These are phyloP conservation scores for Clinocottus analis DNA, from an alignment of 2,113 vertebrate genomes.

Conservation along the genomic window DNA sequence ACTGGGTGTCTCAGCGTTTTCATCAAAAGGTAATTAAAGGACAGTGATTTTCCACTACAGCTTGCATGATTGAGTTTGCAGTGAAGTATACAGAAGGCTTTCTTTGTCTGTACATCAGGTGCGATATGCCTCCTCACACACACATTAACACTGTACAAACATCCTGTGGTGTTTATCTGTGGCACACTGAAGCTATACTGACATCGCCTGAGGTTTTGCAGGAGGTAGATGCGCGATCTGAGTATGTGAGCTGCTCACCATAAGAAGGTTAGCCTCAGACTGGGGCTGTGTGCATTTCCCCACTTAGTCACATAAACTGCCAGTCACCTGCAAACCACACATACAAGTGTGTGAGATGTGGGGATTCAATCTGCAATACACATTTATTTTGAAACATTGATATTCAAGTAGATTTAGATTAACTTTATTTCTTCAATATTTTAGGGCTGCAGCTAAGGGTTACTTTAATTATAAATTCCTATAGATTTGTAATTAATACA, in stretches of 20 bases:
- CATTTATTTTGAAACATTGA: background rate
- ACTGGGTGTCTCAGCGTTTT: constrained; percentile 45
- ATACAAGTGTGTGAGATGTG: constrained; percentile 16
- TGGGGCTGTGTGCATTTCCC: constrained; percentile 45
- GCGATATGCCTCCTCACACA: constrained; percentile 47
- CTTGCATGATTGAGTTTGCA: constrained; percentile 41
- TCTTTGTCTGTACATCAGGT: constrained; percentile 51
- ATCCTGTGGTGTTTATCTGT: constrained; percentile 72
- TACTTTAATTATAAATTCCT: background rate
- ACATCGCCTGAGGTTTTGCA: constrained; percentile 64
- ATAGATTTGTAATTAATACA: background rate
- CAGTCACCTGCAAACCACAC: constrained; percentile 70
- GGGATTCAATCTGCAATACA: background rate
- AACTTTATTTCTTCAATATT: background rate
- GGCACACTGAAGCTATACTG: constrained; percentile 44
- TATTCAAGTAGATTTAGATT: background rate
- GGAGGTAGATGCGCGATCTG: constrained; percentile 23
- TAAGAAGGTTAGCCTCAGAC: constrained; percentile 70
- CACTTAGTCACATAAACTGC: constrained; percentile 58
- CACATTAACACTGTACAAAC: constrained; percentile 59
- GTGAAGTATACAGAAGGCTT: constrained; percentile 6
- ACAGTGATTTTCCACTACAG: constrained; percentile 43
- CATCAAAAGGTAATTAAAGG: constrained; percentile 55
- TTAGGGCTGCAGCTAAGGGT: background rate
- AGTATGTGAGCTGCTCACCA: constrained; percentile 59